These are phyloP conservation scores for Pristionchus exspectatus DNA, from an alignment of 2,888 invertebrate species.

Conservation along the genomic window DNA sequence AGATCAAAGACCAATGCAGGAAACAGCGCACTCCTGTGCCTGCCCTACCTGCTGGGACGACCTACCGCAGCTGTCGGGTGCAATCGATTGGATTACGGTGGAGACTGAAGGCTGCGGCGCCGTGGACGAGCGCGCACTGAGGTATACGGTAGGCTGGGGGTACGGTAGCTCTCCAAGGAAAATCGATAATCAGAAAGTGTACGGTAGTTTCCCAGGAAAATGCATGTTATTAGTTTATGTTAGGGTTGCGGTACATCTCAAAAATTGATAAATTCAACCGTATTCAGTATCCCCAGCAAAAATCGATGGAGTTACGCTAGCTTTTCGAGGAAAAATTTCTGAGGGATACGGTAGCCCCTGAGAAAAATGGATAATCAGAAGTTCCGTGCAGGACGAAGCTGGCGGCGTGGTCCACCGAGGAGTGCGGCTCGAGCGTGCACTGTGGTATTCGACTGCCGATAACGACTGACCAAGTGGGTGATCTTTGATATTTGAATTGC, in stretches of 20 bases:
- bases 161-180: not conserved
- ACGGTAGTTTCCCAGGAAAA: no score
- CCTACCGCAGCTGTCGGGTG: not conserved
- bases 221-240: no score
- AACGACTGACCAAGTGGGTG: not conserved
- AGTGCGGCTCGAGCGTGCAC: constrained; percentile 41
- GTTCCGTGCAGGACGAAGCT: constrained; percentile 25
- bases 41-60: constrained; percentile 33
- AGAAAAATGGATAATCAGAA: constrained; percentile 13
- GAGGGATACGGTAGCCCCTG: no score
- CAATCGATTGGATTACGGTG: constrained; percentile 37
- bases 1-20: not conserved
- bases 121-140: not conserved
- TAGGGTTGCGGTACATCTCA: no score
- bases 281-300: no score
- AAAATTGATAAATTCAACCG: no score
- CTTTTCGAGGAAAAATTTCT: no score
- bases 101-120: constrained; percentile 1
- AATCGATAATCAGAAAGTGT: no score
- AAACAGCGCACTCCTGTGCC: not conserved
- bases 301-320: no score
- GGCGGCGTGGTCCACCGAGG: constrained; percentile 31
- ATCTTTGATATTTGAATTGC: not conserved
- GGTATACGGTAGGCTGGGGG: not conserved
- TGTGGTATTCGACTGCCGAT: constrained; percentile 26